Evolutionary conservation across 2,113 vertebrate genomes (phyloP).

Genomic region (Melanostigma gelatinosum): DNA sequence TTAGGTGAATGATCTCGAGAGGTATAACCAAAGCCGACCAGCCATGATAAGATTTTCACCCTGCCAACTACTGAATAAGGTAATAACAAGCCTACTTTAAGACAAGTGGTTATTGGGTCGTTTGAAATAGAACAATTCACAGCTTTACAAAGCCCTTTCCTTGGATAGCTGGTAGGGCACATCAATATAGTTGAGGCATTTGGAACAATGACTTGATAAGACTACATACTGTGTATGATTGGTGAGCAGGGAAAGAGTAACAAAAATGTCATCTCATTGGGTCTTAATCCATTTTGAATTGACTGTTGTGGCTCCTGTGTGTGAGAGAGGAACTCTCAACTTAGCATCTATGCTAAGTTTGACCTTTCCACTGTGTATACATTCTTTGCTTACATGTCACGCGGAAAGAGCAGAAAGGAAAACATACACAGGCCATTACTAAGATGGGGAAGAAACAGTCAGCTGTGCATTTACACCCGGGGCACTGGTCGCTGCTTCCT

Average conservation of each 20-base stretch:
- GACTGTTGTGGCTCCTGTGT: conserved; percentile 47
- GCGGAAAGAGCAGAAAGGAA: conserved; percentile 67
- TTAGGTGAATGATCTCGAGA: conserved; percentile 63
- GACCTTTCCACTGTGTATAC: conserved; percentile 70
- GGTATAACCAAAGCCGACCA: conserved; percentile 65
- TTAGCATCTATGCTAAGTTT: conserved; percentile 34
- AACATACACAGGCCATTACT: conserved; percentile 74
- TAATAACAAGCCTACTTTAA: conserved; percentile 79
- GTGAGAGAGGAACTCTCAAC: conserved; percentile 57
- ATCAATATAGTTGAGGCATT: conserved; percentile 80
- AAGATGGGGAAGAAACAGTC: conserved; percentile 76
- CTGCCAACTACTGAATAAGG: conserved; percentile 67
- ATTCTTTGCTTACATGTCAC: conserved; percentile 74
- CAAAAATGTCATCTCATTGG: conserved; percentile 48
- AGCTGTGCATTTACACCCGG: conserved; percentile 77
- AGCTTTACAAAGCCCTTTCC: conserved; percentile 82
- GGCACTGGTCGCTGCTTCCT: conserved; percentile 67
- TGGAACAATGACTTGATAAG: conserved; percentile 65
- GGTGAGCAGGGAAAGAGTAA: conserved; percentile 56
- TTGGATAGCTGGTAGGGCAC: conserved; percentile 76
- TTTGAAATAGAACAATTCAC: conserved; percentile 80
- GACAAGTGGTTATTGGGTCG: conserved; percentile 79
- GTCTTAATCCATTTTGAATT: conserved; percentile 47
- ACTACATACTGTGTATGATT: conserved; percentile 64
- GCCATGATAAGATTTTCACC: conserved; percentile 62